Evolutionary conservation across 2,113 vertebrate genomes (phyloP).

Genomic region (Narcine bancroftii): DNA sequence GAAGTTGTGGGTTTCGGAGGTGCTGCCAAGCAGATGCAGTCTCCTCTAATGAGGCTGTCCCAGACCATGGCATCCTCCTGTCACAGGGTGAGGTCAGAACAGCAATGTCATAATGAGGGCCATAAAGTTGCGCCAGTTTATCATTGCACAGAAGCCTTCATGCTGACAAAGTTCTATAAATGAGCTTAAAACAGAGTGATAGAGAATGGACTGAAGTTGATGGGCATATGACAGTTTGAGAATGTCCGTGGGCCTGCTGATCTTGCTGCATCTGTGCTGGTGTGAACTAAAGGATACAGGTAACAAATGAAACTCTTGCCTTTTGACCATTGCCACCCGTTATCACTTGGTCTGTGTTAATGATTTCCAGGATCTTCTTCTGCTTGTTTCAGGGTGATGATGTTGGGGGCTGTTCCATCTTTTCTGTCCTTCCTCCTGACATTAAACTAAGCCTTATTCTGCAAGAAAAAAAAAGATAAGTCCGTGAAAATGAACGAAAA

Average conservation of each 20-base stretch:
- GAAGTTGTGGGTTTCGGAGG: too few species aligned
- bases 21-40: too few species aligned
- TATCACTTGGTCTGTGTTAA: slow-evolving; percentile 41
- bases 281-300: too few species aligned
- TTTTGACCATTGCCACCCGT: slow-evolving; percentile 43
- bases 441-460: slow-evolving; percentile 40
- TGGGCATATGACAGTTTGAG: too few species aligned
- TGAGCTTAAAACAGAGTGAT: too few species aligned
- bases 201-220: too few species aligned
- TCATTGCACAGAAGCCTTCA: too few species aligned
- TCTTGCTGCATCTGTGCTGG: too few species aligned
- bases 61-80: not conserved
- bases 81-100: not conserved
- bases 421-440: slow-evolving; percentile 30
- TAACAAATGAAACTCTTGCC: too few species aligned
- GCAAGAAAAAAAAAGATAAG: slow-evolving; percentile 40
- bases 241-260: too few species aligned
- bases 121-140: not conserved
- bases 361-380: slow-evolving; percentile 41
- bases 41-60: not conserved
- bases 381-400: slow-evolving; percentile 38
- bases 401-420: not conserved
- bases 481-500: slow-evolving; percentile 1
- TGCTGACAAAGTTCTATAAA: too few species aligned
- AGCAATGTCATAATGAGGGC: not conserved